Evolutionary conservation across 2,113 vertebrate genomes (phyloP), one percentile per base, ranked within the genome.

Genomic region (Aviceda subcristata): DNA sequence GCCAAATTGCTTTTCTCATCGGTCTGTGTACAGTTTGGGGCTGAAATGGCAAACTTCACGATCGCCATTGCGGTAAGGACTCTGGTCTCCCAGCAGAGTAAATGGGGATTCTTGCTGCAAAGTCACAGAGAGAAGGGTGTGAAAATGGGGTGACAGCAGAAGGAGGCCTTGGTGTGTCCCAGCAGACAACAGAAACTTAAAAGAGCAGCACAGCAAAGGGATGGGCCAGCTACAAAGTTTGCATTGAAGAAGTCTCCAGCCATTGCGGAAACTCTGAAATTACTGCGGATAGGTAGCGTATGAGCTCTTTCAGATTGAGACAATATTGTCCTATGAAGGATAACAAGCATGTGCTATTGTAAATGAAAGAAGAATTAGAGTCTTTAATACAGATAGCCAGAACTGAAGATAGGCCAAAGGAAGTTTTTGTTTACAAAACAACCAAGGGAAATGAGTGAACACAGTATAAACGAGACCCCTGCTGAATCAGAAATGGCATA

Each of bases 401-500:
- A 81, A 93, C 67, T 41, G 12, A 82, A 94, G 89, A 56, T 9
- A 78, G 72, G 60, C 34, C 64, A 88, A 90, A 86, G 29, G 36
- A 94, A 71, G 30, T 17, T 59, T 85, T 83, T 95, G 41, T 89
- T 96, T 95, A 88, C 11, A 16, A 59, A 85, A 80, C 51, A 82
- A 68, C 30, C 72, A 50, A 86, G 51, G 59, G 69, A 94, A 95
- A 82, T 38, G 57, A 73, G 66, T 81, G 50, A 93, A 45, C 14
- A 36, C 30, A 53, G 48, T 50, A 55, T n/a, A 95, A 92, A 93
- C 27, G 56, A 94, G 69, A 95, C 57, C 36, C 51, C 39, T 83
- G 59, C 62, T 93, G 85, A 93, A 96, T 85, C 69, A 95, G 43
- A 96, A 96, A 86, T 57, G 29, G 27, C 39, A 63, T 64, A 67